Base-by-base conservation (phyloP, 2,113 vertebrate genomes). In the Sinosuthora webbiana region DNA sequence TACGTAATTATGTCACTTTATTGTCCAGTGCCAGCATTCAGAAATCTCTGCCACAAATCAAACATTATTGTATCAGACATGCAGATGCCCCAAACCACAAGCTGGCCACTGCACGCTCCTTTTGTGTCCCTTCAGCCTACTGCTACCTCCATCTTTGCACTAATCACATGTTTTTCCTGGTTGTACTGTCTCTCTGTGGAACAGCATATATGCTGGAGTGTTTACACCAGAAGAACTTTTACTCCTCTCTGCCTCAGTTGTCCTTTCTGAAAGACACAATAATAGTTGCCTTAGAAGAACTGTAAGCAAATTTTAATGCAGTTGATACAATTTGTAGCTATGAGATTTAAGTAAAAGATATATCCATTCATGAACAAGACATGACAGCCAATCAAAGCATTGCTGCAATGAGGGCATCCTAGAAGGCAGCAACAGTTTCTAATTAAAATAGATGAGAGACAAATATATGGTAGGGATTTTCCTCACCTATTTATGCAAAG, bases 81-180 rank as follows among this genome's bases (percentile, higher is more conserved):
- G 12, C 24, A 89, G 60, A 49, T 45, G 18, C 10, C 33, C 42
- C 20, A 12, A 70, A 56, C 31, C 16, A 39, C 33, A 28, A 47
- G 5, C 20, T 70, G 52, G 39, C 9, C 9, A 25, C 5, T 17
- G 52, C 33, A 74, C 0, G 0, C 4, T 78, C 19, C 14, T 77
- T 63, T 56, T 25, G 2, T 52, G 45, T n/a, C 8, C 11, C 11
- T 47, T 78, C 11, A 80, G 24, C 8, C 37, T 52, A 25, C 8
- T 67, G 16, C 44, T 76, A 15, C 19, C 52, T 84, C 44, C 23
- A n/a, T 2, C 6, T 83, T 75, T 37, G 45, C n/a, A 33, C 49
- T 65, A 69, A 60, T 55, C 25, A n/a, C 22, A 42, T 15, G 52
- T 49, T 21, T 50, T 67, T 15, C n/a, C 37, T 53, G 19, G 13